Percentiles rank a stretch among this genome's conserved stretches.
Conservation (phyloP, 2,113 vertebrate species). For the Otis tarda region DNA sequence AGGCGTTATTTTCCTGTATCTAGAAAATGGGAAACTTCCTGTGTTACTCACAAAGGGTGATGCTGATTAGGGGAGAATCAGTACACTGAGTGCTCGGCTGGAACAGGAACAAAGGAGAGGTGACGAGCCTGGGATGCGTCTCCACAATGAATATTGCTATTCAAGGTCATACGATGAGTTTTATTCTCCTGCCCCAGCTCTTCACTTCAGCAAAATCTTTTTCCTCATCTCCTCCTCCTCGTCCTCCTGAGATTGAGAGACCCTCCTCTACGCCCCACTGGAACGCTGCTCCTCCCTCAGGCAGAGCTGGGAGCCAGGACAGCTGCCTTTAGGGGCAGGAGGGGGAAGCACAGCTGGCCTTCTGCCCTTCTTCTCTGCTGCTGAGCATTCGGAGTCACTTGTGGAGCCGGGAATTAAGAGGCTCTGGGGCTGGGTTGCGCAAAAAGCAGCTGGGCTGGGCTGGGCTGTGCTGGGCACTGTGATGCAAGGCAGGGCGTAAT, state of each 20-base stretch:
- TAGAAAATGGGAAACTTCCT: slow-evolving; percentile 31
- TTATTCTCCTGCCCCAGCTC: background rate
- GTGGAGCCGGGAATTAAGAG: background rate
- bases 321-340: background rate
- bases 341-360: background rate
- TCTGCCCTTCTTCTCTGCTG: background rate
- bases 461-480: background rate
- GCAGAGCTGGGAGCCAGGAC: background rate
- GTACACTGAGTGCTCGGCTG: slow-evolving; percentile 36
- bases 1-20: background rate
- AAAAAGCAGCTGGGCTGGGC: background rate
- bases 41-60: background rate
- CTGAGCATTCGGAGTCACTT: background rate
- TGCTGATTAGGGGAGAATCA: slow-evolving; percentile 32
- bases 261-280: background rate
- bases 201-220: background rate
- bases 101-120: slow-evolving; percentile 11
- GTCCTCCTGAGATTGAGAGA: background rate
- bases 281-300: background rate
- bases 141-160: background rate
- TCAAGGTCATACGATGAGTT: background rate
- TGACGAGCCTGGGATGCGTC: background rate
- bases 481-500: background rate
- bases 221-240: background rate
- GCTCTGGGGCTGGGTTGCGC: background rate